phyloP scores from a whole-genome alignment of 2,113 vertebrate genomes.

The Lasiurus borealis region DNA sequence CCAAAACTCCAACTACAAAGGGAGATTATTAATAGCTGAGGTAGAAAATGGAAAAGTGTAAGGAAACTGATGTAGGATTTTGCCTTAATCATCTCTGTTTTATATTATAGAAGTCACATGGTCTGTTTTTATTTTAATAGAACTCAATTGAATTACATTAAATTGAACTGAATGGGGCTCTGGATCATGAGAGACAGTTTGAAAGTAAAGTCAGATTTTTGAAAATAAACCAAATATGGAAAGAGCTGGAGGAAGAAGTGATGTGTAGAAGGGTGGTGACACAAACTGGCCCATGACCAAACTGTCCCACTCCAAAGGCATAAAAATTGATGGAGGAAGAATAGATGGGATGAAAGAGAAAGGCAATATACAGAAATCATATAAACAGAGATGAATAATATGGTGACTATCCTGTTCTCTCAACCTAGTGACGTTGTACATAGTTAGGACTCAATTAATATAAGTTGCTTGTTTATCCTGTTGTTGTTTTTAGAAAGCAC shows the following conservation, averaged over 20 bases:
- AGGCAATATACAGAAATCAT: not conserved
- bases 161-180: conserved; percentile 49
- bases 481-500: not conserved
- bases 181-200: conserved; percentile 10
- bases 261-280: not conserved
- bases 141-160: conserved; percentile 53
- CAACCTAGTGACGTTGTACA: not conserved
- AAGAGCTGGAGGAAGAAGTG: not conserved
- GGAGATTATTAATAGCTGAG: not conserved
- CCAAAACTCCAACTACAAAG: conserved; percentile 25
- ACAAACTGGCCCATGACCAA: not conserved
- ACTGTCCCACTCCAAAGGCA: not conserved
- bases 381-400: not conserved
- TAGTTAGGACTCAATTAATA: not conserved
- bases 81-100: conserved; percentile 27
- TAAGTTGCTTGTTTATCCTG: not conserved
- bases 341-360: not conserved
- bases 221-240: conserved; percentile 28
- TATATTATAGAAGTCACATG: not conserved
- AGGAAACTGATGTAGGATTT: not conserved
- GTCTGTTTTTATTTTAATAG: conserved; percentile 57
- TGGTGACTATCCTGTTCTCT: not conserved
- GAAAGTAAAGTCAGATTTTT: conserved; percentile 45
- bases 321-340: not conserved
- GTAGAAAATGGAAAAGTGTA: not conserved